phyloP scores from a whole-genome alignment of 2,888 invertebrate species.

The Melolontha melolontha region DNA sequence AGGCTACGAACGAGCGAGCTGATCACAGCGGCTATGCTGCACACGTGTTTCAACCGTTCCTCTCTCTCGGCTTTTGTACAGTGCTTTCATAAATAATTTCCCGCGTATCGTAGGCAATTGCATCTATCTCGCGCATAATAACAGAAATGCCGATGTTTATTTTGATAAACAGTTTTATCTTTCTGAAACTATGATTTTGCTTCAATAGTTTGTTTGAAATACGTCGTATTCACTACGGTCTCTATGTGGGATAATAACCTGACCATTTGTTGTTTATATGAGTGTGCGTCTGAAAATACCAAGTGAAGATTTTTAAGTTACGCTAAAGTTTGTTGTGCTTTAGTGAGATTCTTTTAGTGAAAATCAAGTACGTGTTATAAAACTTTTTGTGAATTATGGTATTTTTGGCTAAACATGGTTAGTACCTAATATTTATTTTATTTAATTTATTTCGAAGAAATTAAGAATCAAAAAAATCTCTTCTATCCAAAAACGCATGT shows the following conservation, averaged over 20 bases:
- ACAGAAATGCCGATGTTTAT: conserved; percentile 37
- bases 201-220: conserved; percentile 17
- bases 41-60: conserved; percentile 38
- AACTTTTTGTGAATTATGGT: conserved; percentile 44
- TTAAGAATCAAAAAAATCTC: no score
- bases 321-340: background rate
- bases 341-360: conserved; percentile 17
- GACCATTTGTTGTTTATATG: conserved; percentile 4
- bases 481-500: no score
- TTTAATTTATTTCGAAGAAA: conserved; percentile 12
- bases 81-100: conserved; percentile 44
- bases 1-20: conserved; percentile 38
- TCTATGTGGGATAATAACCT: conserved; percentile 6
- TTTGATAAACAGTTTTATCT: conserved; percentile 44
- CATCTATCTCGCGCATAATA: conserved; percentile 37
- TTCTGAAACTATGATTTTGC: conserved; percentile 18
- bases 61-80: conserved; percentile 41
- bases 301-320: background rate
- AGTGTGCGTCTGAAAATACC: background rate
- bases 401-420: conserved; percentile 52
- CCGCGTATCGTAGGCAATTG: conserved; percentile 27
- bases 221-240: background rate
- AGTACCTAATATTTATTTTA: conserved; percentile 37
- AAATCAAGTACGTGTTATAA: conserved; percentile 2
- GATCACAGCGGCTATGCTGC: conserved; percentile 33